A percentile compares a stretch with the other conserved stretches of the same genome.
phyloP scores from a whole-genome alignment of 2,113 vertebrate species.

The Scatophagus argus region DNA sequence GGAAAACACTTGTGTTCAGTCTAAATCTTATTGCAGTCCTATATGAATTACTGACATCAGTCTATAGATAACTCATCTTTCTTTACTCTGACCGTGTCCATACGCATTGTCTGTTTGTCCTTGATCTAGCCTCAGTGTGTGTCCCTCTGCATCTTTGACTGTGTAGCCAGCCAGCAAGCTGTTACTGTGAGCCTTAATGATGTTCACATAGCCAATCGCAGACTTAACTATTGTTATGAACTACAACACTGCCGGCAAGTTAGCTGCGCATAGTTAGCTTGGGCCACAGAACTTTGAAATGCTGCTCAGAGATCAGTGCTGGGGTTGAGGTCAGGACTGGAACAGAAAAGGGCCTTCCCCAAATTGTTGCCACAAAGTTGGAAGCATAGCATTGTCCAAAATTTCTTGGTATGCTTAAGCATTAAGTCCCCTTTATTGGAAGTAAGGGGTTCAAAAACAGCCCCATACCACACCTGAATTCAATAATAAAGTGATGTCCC shows the following conservation, averaged over 20 bases:
- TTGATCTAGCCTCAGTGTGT: slow-evolving; percentile 20
- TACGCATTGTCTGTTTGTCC: slow-evolving; percentile 7
- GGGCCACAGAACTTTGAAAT: background rate
- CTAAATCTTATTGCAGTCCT: background rate
- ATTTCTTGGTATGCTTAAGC: too few species aligned
- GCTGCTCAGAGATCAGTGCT: background rate
- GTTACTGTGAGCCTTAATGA: slow-evolving; percentile 27
- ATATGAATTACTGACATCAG: background rate
- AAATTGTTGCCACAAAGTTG: too few species aligned
- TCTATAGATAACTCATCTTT: slow-evolving; percentile 9
- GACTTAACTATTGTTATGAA: slow-evolving; percentile 2
- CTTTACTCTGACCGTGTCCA: slow-evolving; percentile 1
- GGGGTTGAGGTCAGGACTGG: too few species aligned
- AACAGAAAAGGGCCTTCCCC: too few species aligned
- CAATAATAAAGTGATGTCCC: too few species aligned
- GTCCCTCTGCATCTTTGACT: slow-evolving; percentile 26
- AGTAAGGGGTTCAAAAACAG: too few species aligned
- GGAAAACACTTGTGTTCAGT: slow-evolving; percentile 13
- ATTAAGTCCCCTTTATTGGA: too few species aligned
- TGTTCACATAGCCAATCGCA: slow-evolving; percentile 12
- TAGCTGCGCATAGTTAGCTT: background rate
- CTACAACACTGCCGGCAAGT: background rate
- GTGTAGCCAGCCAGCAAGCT: slow-evolving; percentile 36
- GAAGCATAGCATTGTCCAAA: too few species aligned
- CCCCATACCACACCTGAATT: too few species aligned